phyloP scores from a whole-genome alignment of 2,888 invertebrate genomes.

The Pachycephus smyrnensis region DNA sequence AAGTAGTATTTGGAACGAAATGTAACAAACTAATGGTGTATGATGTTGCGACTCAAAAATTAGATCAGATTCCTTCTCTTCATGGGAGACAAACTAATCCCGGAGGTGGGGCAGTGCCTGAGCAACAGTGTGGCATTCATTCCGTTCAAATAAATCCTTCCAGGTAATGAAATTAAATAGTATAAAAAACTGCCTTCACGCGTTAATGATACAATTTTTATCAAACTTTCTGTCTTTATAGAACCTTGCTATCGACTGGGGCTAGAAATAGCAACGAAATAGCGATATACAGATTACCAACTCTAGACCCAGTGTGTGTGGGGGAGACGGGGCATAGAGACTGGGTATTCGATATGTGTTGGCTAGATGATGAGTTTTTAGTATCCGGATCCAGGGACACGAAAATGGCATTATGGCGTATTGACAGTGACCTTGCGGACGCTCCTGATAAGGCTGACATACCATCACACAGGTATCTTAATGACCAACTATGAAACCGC shows the following conservation, averaged over 20 bases:
- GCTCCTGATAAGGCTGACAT: slow-evolving; percentile 68
- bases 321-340: slow-evolving; percentile 92
- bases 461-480: slow-evolving; percentile 65
- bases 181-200: background rate
- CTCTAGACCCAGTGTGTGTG: slow-evolving; percentile 93
- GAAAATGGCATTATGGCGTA: slow-evolving; percentile 89
- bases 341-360: slow-evolving; percentile 94
- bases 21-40: slow-evolving; percentile 97
- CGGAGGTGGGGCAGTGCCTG: slow-evolving; percentile 69
- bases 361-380: slow-evolving; percentile 95
- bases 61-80: slow-evolving; percentile 91
- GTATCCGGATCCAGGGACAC: slow-evolving; percentile 95
- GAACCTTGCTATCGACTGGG: slow-evolving; percentile 90
- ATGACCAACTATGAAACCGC: slow-evolving; percentile 1
- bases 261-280: slow-evolving; percentile 93
- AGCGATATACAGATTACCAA: slow-evolving; percentile 91
- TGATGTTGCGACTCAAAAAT: slow-evolving; percentile 86
- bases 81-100: slow-evolving; percentile 73
- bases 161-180: slow-evolving; percentile 44
- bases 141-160: slow-evolving; percentile 95
- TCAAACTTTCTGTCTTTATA: slow-evolving; percentile 42
- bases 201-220: background rate
- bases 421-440: slow-evolving; percentile 69
- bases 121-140: slow-evolving; percentile 90
- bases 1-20: slow-evolving; percentile 96